Evolutionary conservation across 1,140 invertebrate species (phyloP).

Genomic region (Zaprionus kolodkinae): DNA sequence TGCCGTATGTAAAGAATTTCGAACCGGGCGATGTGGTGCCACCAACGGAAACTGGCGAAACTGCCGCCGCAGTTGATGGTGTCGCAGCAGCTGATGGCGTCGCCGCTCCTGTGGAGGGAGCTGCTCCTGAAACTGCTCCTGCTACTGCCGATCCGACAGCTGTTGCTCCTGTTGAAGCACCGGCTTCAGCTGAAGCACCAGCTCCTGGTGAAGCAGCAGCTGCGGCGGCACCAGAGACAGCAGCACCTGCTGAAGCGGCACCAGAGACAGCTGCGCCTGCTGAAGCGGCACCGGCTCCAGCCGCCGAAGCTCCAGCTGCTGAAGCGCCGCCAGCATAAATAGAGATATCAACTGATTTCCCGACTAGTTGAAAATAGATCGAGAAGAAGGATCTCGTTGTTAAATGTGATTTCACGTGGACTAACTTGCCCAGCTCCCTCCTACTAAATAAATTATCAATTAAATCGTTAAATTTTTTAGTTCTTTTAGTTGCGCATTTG

Average conservation of each 20-base stretch:
- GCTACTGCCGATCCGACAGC: slow-evolving; percentile 47
- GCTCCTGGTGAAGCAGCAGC: slow-evolving; percentile 64
- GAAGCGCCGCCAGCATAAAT: slow-evolving; percentile 59
- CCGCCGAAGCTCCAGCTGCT: slow-evolving; percentile 49
- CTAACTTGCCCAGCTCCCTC: slow-evolving; percentile 42
- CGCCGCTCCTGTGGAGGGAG: slow-evolving; percentile 74
- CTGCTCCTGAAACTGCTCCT: slow-evolving; percentile 39
- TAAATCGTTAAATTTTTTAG: slow-evolving; percentile 54
- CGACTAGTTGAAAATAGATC: slow-evolving; percentile 24
- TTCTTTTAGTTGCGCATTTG: slow-evolving; percentile 50
- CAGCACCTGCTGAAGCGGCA: slow-evolving; percentile 77
- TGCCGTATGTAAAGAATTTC: slow-evolving; percentile 82
- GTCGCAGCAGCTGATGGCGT: slow-evolving; percentile 79
- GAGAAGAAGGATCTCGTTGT: slow-evolving; percentile 71
- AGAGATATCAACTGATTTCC: slow-evolving; percentile 25
- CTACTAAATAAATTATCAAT: slow-evolving; percentile 19
- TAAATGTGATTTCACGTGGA: slow-evolving; percentile 55
- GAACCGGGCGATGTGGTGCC: slow-evolving; percentile 74
- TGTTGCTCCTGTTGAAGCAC: slow-evolving; percentile 76
- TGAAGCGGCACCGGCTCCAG: slow-evolving; percentile 56
- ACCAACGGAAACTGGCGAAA: slow-evolving; percentile 61
- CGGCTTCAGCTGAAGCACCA: slow-evolving; percentile 72
- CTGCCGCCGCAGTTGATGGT: slow-evolving; percentile 80
- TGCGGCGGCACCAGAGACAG: slow-evolving; percentile 73
- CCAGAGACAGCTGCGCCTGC: slow-evolving; percentile 76